Percentiles rank a stretch among this genome's conserved stretches.
These are phyloP conservation scores for Ammodytes marinus DNA, from an alignment of 2,113 vertebrate species.

Conservation along the genomic window DNA sequence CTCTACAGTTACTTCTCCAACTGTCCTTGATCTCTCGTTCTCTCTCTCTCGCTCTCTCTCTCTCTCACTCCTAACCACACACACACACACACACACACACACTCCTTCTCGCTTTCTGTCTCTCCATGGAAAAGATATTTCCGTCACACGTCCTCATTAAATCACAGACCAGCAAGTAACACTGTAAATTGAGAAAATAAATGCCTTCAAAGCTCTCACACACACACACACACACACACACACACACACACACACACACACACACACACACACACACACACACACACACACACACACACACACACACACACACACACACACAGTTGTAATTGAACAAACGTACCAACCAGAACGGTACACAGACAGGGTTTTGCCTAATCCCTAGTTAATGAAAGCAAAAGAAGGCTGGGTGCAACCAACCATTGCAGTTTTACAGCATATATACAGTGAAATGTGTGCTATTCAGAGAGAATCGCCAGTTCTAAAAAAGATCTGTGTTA, in stretches of 20 bases:
- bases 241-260: too few relatives aligned
- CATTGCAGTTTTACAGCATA: constrained; percentile 34
- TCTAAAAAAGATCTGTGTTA: neutral
- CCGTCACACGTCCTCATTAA: constrained; percentile 73
- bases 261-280: neutral
- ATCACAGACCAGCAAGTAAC: constrained; percentile 55
- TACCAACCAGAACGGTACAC: constrained; percentile 28
- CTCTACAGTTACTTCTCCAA: constrained; percentile 64
- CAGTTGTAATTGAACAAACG: constrained; percentile 12
- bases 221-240: too few relatives aligned
- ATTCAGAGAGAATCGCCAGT: constrained; percentile 42
- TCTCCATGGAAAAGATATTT: constrained; percentile 68
- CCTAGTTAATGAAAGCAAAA: constrained; percentile 67
- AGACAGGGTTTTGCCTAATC: constrained; percentile 54
- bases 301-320: constrained; percentile 10
- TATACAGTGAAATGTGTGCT: constrained; percentile 41
- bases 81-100: too few relatives aligned
- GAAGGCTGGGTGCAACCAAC: constrained; percentile 46
- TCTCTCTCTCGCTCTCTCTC: neutral
- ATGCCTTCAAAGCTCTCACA: constrained; percentile 49
- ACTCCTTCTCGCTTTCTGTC: constrained; percentile 7
- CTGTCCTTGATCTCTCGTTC: constrained; percentile 50
- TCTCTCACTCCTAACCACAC: neutral
- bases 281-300: constrained; percentile 10
- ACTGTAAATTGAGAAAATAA: constrained; percentile 66